A percentile compares a stretch with the other conserved stretches of the same genome.
These are phyloP conservation scores for Leptoclinus maculatus DNA, from an alignment of 2,797 vertebrate genomes.

Conservation along the genomic window DNA sequence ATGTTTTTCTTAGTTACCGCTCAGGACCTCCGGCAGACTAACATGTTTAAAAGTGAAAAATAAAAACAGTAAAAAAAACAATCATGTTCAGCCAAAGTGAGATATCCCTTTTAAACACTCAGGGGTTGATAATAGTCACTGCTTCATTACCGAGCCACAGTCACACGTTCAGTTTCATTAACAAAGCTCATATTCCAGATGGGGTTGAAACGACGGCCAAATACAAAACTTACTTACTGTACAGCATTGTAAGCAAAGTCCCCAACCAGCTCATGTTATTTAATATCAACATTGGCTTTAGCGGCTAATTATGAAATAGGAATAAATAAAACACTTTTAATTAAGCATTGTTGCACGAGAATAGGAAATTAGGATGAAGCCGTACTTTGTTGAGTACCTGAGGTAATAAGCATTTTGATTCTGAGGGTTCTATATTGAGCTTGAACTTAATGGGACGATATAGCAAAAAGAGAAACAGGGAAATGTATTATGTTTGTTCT, in stretches of 20 bases:
- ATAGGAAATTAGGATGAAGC: slow-evolving; percentile 24
- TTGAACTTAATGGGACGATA: slow-evolving; percentile 49
- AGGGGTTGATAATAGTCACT: slow-evolving; percentile 21
- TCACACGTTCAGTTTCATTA: slow-evolving; percentile 47
- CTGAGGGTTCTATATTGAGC: slow-evolving; percentile 25
- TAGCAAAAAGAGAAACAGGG: slow-evolving; percentile 26
- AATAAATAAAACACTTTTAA: slow-evolving; percentile 36
- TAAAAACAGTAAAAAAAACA: slow-evolving; percentile 1
- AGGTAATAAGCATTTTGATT: slow-evolving; percentile 61
- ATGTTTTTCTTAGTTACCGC: neutral
- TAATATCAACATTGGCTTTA: slow-evolving; percentile 20
- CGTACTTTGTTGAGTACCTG: slow-evolving; percentile 40
- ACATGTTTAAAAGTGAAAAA: slow-evolving; percentile 10
- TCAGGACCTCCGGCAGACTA: neutral
- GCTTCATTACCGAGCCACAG: slow-evolving; percentile 21
- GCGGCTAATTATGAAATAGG: slow-evolving; percentile 57
- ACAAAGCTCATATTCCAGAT: slow-evolving; percentile 48
- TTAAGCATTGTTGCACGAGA: slow-evolving; percentile 20
- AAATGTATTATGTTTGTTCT: slow-evolving; percentile 38
- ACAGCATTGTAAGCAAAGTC: slow-evolving; percentile 25
- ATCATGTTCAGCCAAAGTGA: slow-evolving; percentile 21
- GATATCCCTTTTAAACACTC: slow-evolving; percentile 8
- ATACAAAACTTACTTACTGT: slow-evolving; percentile 25
- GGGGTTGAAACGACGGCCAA: slow-evolving; percentile 49
- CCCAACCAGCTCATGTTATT: slow-evolving; percentile 42